These are phyloP conservation scores for Nanorana parkeri DNA, from an alignment of 2,113 vertebrate genomes.

Conservation along the genomic window DNA sequence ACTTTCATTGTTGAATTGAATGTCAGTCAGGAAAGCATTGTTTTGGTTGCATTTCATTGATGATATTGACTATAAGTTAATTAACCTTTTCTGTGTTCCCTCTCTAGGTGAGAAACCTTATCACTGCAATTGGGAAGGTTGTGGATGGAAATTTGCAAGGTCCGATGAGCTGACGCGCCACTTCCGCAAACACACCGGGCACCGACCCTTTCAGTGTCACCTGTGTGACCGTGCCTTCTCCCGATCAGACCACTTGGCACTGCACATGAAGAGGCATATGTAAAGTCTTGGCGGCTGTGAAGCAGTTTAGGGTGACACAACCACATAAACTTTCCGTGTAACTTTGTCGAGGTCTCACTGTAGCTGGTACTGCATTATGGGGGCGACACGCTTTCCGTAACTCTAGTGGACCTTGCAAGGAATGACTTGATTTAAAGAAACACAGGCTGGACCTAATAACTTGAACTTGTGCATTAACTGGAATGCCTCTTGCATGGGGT, in stretches of 20 bases:
- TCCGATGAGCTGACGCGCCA: slow-evolving; percentile 94
- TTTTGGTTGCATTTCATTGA: not conserved
- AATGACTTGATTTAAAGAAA: slow-evolving; percentile 66
- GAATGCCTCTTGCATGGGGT: slow-evolving; percentile 32
- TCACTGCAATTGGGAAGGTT: slow-evolving; percentile 95
- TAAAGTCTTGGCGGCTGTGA: slow-evolving; percentile 64
- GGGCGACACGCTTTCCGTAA: slow-evolving; percentile 44
- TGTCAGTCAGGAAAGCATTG: not conserved
- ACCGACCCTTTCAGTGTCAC: slow-evolving; percentile 95
- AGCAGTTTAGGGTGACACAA: slow-evolving; percentile 2
- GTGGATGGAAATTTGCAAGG: slow-evolving; percentile 94
- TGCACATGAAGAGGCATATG: slow-evolving; percentile 97
- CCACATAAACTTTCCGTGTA: slow-evolving; percentile 16
- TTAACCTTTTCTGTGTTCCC: slow-evolving; percentile 14
- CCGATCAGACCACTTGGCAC: slow-evolving; percentile 90
- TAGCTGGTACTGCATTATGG: slow-evolving; percentile 88
- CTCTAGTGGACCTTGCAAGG: slow-evolving; percentile 56
- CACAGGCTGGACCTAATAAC: slow-evolving; percentile 70
- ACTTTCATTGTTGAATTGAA: not conserved
- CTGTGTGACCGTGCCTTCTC: slow-evolving; percentile 95
- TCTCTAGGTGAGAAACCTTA: slow-evolving; percentile 91
- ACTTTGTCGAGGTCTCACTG: slow-evolving; percentile 64
- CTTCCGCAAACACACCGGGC: slow-evolving; percentile 94
- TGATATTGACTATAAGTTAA: not conserved
- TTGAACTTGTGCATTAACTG: slow-evolving; percentile 52